Base-by-base conservation (phyloP, 2,797 vertebrate species). In the Masticophis lateralis region DNA sequence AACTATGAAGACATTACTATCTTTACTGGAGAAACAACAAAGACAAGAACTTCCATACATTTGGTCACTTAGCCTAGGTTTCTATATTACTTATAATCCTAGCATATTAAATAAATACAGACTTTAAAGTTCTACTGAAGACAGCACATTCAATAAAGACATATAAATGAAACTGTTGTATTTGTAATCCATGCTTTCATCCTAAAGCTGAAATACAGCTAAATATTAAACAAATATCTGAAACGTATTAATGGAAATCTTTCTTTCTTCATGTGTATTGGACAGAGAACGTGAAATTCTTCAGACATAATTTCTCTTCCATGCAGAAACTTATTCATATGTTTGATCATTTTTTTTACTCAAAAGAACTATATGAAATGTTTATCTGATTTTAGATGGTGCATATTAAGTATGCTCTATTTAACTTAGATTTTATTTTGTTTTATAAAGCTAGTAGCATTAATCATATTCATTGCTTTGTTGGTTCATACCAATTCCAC, bases 341-440 rank as follows among this genome's bases (percentile, higher is more conserved):
- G 12, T 91, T 90, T 87, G 18, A 60, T 57, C 8, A 18, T 74
- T 79, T 92, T 90, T 90, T 74, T 87, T 22, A 91, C 87, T 87
- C 43, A 60, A 5, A 56, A 28, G 37, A 12, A 18, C 87, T 69
- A 59, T 79, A 43, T 88, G 86, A 87, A 93, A 90, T 87, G 83
- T 93, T 87, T 93, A 90, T 90, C 51, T 25, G 27, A 60, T 87
- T 93, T 56, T 90, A 91, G 63, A 74, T 91, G 89, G 53, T 43
- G 83, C 37, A 18, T 91, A 55, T 60, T 91, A 51, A 93, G 37
- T 74, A 56, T 91, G 90, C 20, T 74, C 37, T 27, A 79, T 91
- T 91, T 91, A 88, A 91, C 63, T 88, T 91, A 60, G 86, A 13
- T 92, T 37, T 89, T 92, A 47, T 89, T 91, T 91, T 92, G 92